Percentiles rank a stretch among this genome's conserved stretches.
These are phyloP conservation scores for Xenopus tropicalis DNA, from an alignment of 2,113 vertebrate genomes.

Conservation along the genomic window UCB_Xtro_10.0 CM004451.2:22230001-22230500, in stretches of 20 bases:
- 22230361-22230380: conserved; percentile 43
- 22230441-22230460: conserved; percentile 29
- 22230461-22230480: conserved; percentile 27
- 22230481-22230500: conserved; percentile 14
- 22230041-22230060: too few species aligned
- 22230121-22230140: conserved; percentile 33
- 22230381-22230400: conserved; percentile 38
- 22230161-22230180: conserved; percentile 21
- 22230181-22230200: conserved; percentile 46
- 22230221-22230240: conserved; percentile 35
- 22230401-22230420: conserved; percentile 41
- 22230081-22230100: neutral
- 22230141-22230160: conserved; percentile 15
- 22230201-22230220: conserved; percentile 36
- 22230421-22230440: conserved; percentile 3
- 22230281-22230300: conserved; percentile 36
- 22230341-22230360: conserved; percentile 39
- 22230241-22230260: conserved; percentile 29
- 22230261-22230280: conserved; percentile 44
- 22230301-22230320: conserved; percentile 36
- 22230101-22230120: conserved; percentile 23
- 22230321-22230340: conserved; percentile 33
- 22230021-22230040: too few species aligned
- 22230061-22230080: neutral
- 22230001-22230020: too few species aligned